Base-by-base conservation (phyloP, 1,140 invertebrate genomes). In the Drosophila prosaltans region DNA sequence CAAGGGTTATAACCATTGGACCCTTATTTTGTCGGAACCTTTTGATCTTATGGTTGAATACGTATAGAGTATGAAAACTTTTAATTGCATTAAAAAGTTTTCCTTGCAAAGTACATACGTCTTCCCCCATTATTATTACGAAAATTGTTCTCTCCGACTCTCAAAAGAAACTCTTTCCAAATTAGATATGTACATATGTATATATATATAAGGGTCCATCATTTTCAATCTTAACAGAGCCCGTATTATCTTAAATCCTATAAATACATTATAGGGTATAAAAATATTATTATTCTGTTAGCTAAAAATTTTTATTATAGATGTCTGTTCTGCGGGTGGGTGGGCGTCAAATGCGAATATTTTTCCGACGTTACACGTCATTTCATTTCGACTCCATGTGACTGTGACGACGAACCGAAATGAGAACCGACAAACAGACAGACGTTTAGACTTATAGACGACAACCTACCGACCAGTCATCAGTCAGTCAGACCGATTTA, bases 381-480 rank as follows among this genome's bases (percentile, higher is more conserved):
- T 81, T 81, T 81, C 74, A 76, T 64, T 63, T 76, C 66, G 65
- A 70, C 66, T 77, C 76, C 73, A 71, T 65, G 74, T 68, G 74
- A 77, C 60, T 77, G 67, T 77, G 66, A 77, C 74, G 73, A 61
- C 45, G 45, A 51, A n/a, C 24, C 5, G 40, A 28, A 30, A 24
- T 45, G 59, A 30, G 58, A 70, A 61, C 55, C 39, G 68, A n/a
- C 45, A 40, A n/a, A 41, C 36, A 36, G 21, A 41, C 9, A 9
- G 8, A n/a, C 16, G 7, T 36, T 36, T 7, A 36, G 32, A 51
- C 21, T 3, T 51, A 51, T 9, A 51, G 45, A 51, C 45, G 32
- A 36, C 21, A 24, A 51, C 21, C 2, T 8, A 24, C 21, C 8
- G 6, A 51, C 8, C 45, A 69, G 55, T 30, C 28, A 30, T 30